These are phyloP conservation scores for Pteronotus mesoamericanus DNA, from an alignment of 2,797 vertebrate genomes.

Conservation along the genomic window DNA sequence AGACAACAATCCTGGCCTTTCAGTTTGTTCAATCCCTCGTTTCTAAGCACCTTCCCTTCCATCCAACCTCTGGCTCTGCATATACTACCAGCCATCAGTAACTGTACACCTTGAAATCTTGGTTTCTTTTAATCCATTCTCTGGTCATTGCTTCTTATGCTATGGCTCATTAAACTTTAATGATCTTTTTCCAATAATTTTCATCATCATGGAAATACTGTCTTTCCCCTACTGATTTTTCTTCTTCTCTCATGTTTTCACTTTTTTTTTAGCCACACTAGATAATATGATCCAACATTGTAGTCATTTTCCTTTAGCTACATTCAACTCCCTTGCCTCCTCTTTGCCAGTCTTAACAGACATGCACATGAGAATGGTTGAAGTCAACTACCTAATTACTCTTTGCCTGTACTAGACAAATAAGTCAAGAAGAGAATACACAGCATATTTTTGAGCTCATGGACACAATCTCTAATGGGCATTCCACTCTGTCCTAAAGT, in stretches of 20 bases:
- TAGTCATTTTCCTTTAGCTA: background rate
- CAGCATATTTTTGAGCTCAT: background rate
- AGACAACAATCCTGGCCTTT: background rate
- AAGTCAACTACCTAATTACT: background rate
- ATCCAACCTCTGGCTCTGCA: background rate
- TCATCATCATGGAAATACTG: rapidly evolving
- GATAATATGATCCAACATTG: background rate
- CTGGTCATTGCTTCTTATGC: no score
- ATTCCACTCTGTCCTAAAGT: background rate
- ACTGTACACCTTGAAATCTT: background rate
- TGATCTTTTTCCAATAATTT: background rate
- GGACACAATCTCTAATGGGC: background rate
- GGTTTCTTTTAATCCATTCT: background rate
- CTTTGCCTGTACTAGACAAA: background rate
- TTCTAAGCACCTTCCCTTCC: background rate
- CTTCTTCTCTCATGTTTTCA: background rate
- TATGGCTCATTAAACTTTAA: background rate
- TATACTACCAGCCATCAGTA: background rate
- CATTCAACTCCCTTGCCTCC: background rate
- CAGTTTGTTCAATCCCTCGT: background rate
- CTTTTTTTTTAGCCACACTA: background rate
- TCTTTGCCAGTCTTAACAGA: background rate
- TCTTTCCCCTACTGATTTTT: background rate
- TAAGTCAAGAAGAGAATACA: background rate
- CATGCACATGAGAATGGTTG: background rate